Conservation (phyloP, 1,140 invertebrate genomes). For the Drosophila arizonae region DNA sequence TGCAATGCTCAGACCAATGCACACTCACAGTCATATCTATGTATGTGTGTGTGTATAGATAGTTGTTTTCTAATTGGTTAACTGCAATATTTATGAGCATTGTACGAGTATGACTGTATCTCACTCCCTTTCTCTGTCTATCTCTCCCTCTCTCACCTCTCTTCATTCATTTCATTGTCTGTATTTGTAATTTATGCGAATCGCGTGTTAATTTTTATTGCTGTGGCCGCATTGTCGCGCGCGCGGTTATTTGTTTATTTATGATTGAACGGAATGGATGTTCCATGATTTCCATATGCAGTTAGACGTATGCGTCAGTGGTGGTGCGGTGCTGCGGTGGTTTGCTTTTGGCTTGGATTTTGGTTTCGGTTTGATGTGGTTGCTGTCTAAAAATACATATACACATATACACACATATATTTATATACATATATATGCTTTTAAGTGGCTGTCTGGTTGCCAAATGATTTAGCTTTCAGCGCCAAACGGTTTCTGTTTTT, state of each 20-base stretch:
- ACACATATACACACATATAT: slow-evolving; percentile 11
- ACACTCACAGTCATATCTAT: neutral
- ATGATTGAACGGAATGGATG: slow-evolving; percentile 44
- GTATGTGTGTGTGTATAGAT: neutral
- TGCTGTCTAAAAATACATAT: slow-evolving; percentile 52
- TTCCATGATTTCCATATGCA: slow-evolving; percentile 18
- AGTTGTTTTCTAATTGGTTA: slow-evolving; percentile 60
- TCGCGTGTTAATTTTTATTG: slow-evolving; percentile 63
- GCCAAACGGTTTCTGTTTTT: slow-evolving; percentile 8
- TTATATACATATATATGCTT: slow-evolving; percentile 11
- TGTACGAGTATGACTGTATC: slow-evolving; percentile 52
- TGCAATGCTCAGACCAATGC: slow-evolving; percentile 7
- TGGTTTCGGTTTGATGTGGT: slow-evolving; percentile 60
- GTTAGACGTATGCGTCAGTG: neutral
- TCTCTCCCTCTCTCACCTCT: slow-evolving; percentile 6
- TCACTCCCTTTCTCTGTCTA: too few species aligned
- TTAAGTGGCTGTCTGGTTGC: slow-evolving; percentile 31
- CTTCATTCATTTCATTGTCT: slow-evolving; percentile 31
- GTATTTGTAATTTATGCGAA: slow-evolving; percentile 44
- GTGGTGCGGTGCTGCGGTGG: neutral
- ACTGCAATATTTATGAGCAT: slow-evolving; percentile 61
- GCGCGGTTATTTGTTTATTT: slow-evolving; percentile 56
- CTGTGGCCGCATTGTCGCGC: slow-evolving; percentile 56
- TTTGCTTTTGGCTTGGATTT: neutral
- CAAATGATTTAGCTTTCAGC: slow-evolving; percentile 33